phyloP scores from a whole-genome alignment of 2,888 invertebrate genomes.

The Parnassius glacialis region DNA sequence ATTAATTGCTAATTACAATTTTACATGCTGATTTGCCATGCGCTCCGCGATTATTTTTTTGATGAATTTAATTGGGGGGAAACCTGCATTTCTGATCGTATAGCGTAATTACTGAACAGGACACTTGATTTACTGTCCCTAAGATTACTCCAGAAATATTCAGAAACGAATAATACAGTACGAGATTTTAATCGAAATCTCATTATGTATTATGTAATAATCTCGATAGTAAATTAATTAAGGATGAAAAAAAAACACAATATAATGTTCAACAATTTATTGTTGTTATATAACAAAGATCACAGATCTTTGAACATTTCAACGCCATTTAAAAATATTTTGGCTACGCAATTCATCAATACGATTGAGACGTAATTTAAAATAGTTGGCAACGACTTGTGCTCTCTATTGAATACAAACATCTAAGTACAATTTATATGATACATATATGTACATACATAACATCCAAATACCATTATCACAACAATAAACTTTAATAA shows the following conservation, averaged over 20 bases:
- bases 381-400: not conserved
- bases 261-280: conserved; percentile 67
- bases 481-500: conserved; percentile 7
- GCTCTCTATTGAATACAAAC: not conserved
- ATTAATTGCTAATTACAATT: no score
- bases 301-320: conserved; percentile 64
- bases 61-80: no score
- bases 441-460: not conserved
- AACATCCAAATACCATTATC: not conserved
- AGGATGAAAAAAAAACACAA: conserved; percentile 24
- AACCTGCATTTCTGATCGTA: no score
- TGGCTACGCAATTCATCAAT: conserved; percentile 28
- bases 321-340: conserved; percentile 43
- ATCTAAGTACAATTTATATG: not conserved
- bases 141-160: no score
- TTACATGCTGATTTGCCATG: no score
- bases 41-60: no score
- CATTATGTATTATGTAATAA: no score
- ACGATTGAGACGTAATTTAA: conserved; percentile 1
- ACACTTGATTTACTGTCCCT: no score
- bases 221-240: no score
- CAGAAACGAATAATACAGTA: no score
- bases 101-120: no score
- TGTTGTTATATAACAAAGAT: conserved; percentile 70
- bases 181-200: no score